Percentiles rank a stretch among this genome's conserved stretches.
Evolutionary conservation across 2,888 invertebrate species (phyloP).

Genomic region (Phengaris alcon): DNA sequence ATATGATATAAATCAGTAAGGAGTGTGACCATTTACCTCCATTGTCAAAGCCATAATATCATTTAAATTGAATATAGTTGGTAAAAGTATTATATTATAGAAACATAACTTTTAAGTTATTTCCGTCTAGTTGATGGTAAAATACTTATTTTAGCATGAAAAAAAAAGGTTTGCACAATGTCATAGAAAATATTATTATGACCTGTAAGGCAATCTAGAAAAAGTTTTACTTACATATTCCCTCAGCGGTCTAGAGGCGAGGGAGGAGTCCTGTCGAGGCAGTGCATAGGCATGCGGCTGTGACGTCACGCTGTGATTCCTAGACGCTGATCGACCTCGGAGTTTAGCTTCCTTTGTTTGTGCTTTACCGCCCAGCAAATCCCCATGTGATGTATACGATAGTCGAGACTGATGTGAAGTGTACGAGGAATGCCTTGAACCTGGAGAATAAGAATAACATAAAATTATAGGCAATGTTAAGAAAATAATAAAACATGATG

Average conservation of each 20-base stretch:
- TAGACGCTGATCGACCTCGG: conserved; percentile 84
- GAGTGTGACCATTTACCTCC: not conserved
- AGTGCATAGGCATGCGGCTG: conserved; percentile 74
- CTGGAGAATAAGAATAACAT: conserved; percentile 54
- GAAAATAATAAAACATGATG: not conserved
- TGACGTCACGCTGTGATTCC: conserved; percentile 83
- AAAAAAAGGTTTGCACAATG: too few species aligned
- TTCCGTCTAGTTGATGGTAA: too few species aligned
- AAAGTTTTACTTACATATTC: conserved; percentile 82
- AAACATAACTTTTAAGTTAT: too few species aligned
- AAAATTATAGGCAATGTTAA: not conserved
- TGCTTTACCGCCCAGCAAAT: conserved; percentile 86
- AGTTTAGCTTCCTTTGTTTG: conserved; percentile 93
- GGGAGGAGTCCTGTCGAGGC: conserved; percentile 77
- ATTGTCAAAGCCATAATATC: not conserved
- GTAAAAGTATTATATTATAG: not conserved
- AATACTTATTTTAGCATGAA: too few species aligned
- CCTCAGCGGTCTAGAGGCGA: conserved; percentile 83
- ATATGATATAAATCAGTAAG: not conserved
- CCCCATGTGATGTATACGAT: conserved; percentile 96
- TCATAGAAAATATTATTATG: too few species aligned
- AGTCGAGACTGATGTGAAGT: conserved; percentile 96
- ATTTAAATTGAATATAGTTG: not conserved
- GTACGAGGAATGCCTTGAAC: conserved; percentile 95
- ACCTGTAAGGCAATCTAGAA: not conserved